phyloP scores from a whole-genome alignment of 1,140 invertebrate genomes.

The Campoletis sonorensis region DNA sequence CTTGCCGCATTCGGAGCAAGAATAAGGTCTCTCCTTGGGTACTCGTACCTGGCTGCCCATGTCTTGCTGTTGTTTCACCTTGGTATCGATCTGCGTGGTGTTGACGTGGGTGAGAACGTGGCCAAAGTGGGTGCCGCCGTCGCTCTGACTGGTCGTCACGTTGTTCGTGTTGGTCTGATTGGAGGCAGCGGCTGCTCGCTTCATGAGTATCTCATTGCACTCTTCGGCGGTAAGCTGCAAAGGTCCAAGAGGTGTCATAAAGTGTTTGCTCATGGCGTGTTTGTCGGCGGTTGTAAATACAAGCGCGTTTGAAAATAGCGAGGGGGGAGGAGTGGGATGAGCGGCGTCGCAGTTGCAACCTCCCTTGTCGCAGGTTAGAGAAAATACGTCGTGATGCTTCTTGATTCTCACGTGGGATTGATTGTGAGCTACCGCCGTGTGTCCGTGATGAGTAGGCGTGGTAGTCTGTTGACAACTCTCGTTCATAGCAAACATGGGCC shows the following conservation, averaged over 20 bases:
- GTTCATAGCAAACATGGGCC: constrained; percentile 74
- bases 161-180: constrained; percentile 69
- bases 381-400: constrained; percentile 73
- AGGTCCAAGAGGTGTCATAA: constrained; percentile 83
- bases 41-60: constrained; percentile 79
- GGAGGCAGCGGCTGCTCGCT: constrained; percentile 77
- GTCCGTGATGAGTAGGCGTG: constrained; percentile 70
- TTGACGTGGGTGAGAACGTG: constrained; percentile 76
- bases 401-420: constrained; percentile 72
- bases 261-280: constrained; percentile 74
- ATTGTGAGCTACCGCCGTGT: constrained; percentile 68
- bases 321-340: constrained; percentile 68
- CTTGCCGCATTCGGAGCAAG: constrained; percentile 89
- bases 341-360: constrained; percentile 73
- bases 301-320: constrained; percentile 71
- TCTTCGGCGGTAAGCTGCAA: constrained; percentile 85
- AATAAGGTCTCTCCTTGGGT: constrained; percentile 86
- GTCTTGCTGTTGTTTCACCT: constrained; percentile 79
- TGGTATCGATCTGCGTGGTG: constrained; percentile 77
- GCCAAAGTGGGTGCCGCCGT: constrained; percentile 73
- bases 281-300: constrained; percentile 74
- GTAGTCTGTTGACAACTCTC: constrained; percentile 71
- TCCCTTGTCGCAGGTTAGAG: constrained; percentile 72
- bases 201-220: constrained; percentile 87
- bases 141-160: constrained; percentile 72